Evolutionary conservation across 1,140 invertebrate genomes (phyloP).

Genomic region (Paralvinella palmiformis): DNA sequence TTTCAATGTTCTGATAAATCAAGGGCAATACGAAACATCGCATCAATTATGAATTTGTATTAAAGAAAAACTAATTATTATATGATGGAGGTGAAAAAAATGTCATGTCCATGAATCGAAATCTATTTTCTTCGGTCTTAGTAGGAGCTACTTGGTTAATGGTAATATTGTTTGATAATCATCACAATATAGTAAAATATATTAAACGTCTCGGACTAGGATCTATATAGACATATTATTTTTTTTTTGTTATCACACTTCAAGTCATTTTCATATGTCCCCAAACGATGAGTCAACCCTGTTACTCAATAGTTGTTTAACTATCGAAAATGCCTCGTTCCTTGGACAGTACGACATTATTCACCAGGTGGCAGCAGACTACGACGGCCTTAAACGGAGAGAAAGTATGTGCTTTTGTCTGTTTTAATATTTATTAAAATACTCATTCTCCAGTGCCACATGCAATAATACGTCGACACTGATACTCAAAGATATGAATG

Average conservation of each 20-base stretch:
- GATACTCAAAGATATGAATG: background rate
- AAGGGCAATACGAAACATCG: no score
- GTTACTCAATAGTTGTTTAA: conserved; percentile 1
- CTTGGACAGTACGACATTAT: conserved; percentile 1
- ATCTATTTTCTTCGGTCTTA: background rate
- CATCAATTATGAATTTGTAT: no score
- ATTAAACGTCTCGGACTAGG: background rate
- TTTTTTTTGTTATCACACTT: background rate
- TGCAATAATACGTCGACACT: background rate
- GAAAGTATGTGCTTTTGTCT: conserved; percentile 8
- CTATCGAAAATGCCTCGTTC: background rate
- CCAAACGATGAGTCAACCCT: background rate
- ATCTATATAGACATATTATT: conserved; percentile 1
- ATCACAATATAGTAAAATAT: conserved; percentile 4
- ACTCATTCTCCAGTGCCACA: background rate
- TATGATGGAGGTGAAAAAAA: conserved; percentile 2
- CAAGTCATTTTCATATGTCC: background rate
- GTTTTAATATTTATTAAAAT: conserved; percentile 3
- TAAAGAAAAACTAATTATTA: background rate
- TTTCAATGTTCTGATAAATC: no score
- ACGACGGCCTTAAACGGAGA: background rate
- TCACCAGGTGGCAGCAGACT: conserved; percentile 6
- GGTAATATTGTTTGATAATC: conserved; percentile 9
- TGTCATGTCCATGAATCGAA: conserved; percentile 4
- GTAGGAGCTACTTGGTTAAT: background rate